These are phyloP conservation scores for Mus musculus DNA, from an alignment of 2,113 vertebrate genomes.

Conservation along the genomic window DNA sequence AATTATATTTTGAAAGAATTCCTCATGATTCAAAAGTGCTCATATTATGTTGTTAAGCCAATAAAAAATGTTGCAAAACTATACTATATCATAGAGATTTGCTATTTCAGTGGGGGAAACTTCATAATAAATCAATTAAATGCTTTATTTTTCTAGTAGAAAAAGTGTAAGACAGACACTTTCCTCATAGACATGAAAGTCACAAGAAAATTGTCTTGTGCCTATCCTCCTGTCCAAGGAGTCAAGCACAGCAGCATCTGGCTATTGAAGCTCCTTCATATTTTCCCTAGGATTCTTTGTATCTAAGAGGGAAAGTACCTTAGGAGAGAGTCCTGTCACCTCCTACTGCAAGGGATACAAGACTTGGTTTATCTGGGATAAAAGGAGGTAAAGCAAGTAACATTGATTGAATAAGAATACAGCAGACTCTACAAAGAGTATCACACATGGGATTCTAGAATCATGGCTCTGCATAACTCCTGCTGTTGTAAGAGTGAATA, in stretches of 20 bases:
- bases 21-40: slow-evolving; percentile 35
- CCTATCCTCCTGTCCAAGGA: not conserved
- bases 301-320: slow-evolving; percentile 3
- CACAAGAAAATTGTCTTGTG: not conserved
- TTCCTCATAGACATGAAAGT: slow-evolving; percentile 15
- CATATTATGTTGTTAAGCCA: slow-evolving; percentile 17
- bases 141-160: slow-evolving; percentile 26
- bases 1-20: slow-evolving; percentile 53
- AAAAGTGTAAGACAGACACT: slow-evolving; percentile 34
- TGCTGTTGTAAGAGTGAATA: not conserved
- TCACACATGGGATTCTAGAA: not conserved
- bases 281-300: not conserved
- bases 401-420: not conserved
- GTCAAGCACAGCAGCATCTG: not conserved
- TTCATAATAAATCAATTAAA: slow-evolving; percentile 44
- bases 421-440: not conserved
- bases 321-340: not conserved
- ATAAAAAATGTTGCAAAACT: slow-evolving; percentile 33
- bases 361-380: not conserved
- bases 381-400: not conserved
- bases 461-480: not conserved
- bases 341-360: not conserved
- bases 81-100: slow-evolving; percentile 3
- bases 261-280: not conserved
- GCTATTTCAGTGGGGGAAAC: slow-evolving; percentile 47